Base-by-base conservation (phyloP, 2,888 invertebrate species). In the Xylocampa areola region DNA sequence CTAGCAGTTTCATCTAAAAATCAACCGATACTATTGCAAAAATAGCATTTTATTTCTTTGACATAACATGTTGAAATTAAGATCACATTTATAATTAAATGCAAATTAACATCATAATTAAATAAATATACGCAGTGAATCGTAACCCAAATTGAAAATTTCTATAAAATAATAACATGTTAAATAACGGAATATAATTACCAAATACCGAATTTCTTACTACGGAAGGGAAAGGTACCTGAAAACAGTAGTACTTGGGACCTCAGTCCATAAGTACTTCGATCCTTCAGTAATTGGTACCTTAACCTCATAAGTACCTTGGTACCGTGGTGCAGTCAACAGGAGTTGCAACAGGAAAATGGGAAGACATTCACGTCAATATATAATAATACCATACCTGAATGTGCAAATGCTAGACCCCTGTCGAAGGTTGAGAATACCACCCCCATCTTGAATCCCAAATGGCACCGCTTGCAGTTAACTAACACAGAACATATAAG, bases 401-500 rank as follows among this genome's bases (percentile, higher is more conserved):
- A 4, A 21, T 30, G 32, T 4, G 21, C 3, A 5, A 0, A 14
- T 5, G 16, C 10, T 40, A 30, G 40, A 6, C 40, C 32, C 10
- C 2, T 16, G 53, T 2, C 1, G 53, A 11, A 14, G 40, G 5
- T 4, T 6, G 0, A 4, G 1, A 41, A 6, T 23, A 65, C 17
- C n/a, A n/a, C 23, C 8, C 5, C 13, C 3, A 33, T 21, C 14
- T 25, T 16, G 40, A 30, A 6, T 10, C 41, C 49, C 63, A 0
- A 40, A 8, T 7, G 13, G 63, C 65, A 68, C 16, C 69, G 48
- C 30, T 68, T 62, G 65, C 71, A 67, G 36, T 11, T 32, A 11
- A 45, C 68, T 66, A 66, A 50, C 37, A 33, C 65, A 55, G 69
- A 63, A 69, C 59, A 65, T 68, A 59, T 70, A 53, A 66, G 71